Evolutionary conservation across 1,140 invertebrate genomes (phyloP).

Genomic region (Drosophila repleta): DNA sequence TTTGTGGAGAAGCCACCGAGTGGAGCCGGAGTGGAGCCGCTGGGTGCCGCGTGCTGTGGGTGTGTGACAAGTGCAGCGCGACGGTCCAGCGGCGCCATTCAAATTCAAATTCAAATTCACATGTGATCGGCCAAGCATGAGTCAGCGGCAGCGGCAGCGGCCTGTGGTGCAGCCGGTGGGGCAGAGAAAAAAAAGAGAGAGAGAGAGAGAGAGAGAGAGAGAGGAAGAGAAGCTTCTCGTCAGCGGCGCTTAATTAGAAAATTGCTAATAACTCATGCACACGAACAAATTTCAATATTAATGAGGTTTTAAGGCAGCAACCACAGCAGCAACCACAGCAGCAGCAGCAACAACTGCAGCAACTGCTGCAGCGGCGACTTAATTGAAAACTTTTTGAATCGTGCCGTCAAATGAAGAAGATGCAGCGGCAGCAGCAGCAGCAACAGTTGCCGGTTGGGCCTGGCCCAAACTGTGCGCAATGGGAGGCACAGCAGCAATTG

Average conservation of each 20-base stretch:
- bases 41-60: constrained; percentile 53
- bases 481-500: constrained; percentile 57
- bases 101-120: constrained; percentile 68
- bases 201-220: too few relatives aligned
- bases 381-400: constrained; percentile 71
- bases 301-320: constrained; percentile 69
- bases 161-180: not conserved
- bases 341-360: constrained; percentile 10
- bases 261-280: constrained; percentile 83
- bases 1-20: constrained; percentile 30
- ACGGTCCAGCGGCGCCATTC: constrained; percentile 47
- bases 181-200: not conserved
- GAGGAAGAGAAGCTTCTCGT: constrained; percentile 33
- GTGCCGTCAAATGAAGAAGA: constrained; percentile 43
- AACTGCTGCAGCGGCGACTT: constrained; percentile 52
- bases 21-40: not conserved
- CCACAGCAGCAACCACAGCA: not conserved
- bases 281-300: constrained; percentile 83
- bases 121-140: constrained; percentile 76
- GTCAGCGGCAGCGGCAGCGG: constrained; percentile 17
- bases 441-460: constrained; percentile 22
- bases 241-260: constrained; percentile 78
- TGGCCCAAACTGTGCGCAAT: constrained; percentile 66
- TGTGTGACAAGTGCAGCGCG: constrained; percentile 63
- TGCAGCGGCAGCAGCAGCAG: not conserved